Conservation (phyloP, 2,888 invertebrate species). For the Ephialtes manifestator region DNA sequence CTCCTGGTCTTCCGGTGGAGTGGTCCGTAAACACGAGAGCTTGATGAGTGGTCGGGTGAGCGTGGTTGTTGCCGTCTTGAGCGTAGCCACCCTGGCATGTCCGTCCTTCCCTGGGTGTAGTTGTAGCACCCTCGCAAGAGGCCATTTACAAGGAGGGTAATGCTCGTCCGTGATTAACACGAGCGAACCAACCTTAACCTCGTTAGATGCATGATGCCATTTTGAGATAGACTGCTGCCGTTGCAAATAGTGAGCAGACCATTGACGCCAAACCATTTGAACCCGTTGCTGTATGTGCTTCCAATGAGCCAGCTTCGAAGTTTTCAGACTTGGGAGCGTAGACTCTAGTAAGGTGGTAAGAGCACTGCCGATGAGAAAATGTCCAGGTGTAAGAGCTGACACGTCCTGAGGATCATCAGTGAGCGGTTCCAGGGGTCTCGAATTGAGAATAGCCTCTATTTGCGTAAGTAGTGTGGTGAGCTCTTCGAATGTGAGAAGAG, state of each 20-base stretch:
- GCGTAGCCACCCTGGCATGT: slow-evolving; percentile 68
- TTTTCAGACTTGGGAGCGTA: too few relatives aligned
- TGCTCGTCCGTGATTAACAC: slow-evolving; percentile 69
- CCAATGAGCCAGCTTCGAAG: too few relatives aligned
- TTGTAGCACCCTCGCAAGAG: slow-evolving; percentile 66
- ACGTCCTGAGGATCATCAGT: slow-evolving; percentile 22
- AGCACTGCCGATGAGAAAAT: neutral
- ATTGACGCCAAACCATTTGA: slow-evolving; percentile 55
- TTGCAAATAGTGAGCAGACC: slow-evolving; percentile 57
- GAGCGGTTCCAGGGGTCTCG: slow-evolving; percentile 14
- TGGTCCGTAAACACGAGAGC: slow-evolving; percentile 46
- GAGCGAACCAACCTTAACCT: slow-evolving; percentile 45
- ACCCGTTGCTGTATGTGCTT: slow-evolving; percentile 8
- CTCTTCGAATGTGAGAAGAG: slow-evolving; percentile 40
- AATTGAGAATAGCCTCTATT: slow-evolving; percentile 30
- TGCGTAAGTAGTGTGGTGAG: slow-evolving; percentile 12
- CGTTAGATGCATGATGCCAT: slow-evolving; percentile 49
- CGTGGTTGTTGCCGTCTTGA: slow-evolving; percentile 69
- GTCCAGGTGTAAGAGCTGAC: slow-evolving; percentile 25
- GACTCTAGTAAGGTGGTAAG: too few relatives aligned
- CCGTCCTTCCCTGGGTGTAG: slow-evolving; percentile 73
- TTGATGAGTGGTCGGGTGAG: slow-evolving; percentile 69
- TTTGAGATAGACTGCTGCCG: slow-evolving; percentile 43
- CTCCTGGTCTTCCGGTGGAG: neutral
- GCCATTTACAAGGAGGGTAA: slow-evolving; percentile 71